phyloP scores from a whole-genome alignment of 2,797 vertebrate genomes.

The Mionectes olivaceus region DNA sequence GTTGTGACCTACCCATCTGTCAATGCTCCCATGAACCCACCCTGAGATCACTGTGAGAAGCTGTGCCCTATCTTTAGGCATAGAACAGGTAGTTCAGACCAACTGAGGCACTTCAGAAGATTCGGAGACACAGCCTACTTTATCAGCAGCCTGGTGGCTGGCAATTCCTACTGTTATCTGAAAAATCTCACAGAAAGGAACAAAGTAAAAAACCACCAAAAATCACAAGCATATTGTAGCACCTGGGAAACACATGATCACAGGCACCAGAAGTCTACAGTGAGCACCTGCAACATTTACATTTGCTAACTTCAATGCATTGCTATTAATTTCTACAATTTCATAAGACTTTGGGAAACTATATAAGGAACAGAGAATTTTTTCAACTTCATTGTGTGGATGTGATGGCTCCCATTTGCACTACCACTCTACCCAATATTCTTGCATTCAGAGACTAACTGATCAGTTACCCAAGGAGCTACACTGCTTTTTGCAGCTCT shows the following conservation, averaged over 20 bases:
- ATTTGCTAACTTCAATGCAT: background rate
- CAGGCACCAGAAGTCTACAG: background rate
- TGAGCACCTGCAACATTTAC: background rate
- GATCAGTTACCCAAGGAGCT: background rate
- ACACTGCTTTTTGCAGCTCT: background rate
- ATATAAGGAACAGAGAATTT: background rate
- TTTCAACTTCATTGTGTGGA: background rate
- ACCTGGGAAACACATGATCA: background rate
- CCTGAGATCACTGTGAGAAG: background rate
- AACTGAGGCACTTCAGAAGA: background rate
- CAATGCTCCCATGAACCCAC: background rate
- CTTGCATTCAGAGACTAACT: background rate
- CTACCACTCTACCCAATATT: background rate
- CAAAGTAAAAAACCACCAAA: background rate
- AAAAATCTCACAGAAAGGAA: background rate
- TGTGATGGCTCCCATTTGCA: background rate
- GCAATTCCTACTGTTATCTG: background rate
- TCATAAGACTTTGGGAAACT: background rate
- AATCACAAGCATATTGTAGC: background rate
- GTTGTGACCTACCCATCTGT: background rate
- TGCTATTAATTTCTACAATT: background rate
- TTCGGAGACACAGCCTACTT: background rate
- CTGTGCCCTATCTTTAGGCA: background rate
- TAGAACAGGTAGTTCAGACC: background rate
- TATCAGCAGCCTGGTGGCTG: background rate